Evolutionary conservation across 2,797 vertebrate species (phyloP).

Genomic region (Acanthornis magna): DNA sequence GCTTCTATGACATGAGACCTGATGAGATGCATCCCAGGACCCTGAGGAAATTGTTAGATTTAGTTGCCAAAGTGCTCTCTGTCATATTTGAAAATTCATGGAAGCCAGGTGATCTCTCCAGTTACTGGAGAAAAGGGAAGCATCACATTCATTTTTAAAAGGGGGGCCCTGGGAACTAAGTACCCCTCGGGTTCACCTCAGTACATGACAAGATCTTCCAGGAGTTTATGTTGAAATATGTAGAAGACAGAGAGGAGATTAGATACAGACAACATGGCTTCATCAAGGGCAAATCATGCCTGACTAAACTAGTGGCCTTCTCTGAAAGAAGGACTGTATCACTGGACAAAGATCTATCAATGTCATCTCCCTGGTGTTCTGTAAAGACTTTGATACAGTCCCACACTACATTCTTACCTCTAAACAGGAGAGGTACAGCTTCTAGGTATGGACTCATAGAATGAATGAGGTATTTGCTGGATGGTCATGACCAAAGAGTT

Average conservation of each 20-base stretch:
- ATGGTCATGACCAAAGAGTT: neutral
- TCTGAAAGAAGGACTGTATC: neutral
- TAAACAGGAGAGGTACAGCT: neutral
- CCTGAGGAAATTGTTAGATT: neutral
- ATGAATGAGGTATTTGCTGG: neutral
- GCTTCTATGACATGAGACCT: neutral
- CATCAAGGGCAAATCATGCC: neutral
- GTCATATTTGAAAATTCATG: neutral
- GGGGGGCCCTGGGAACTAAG: accelerated
- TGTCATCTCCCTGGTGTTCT: neutral
- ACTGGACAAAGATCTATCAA: neutral
- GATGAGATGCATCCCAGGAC: neutral
- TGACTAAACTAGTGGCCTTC: neutral
- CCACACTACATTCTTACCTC: neutral
- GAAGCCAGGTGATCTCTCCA: neutral
- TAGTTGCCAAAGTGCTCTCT: neutral
- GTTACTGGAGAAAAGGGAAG: neutral
- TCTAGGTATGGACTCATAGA: neutral
- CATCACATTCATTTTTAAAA: neutral
- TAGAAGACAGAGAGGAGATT: neutral
- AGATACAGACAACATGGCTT: neutral
- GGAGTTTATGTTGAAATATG: neutral
- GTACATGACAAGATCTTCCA: neutral
- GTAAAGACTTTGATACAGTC: neutral
- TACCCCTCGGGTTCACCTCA: neutral